Evolutionary conservation across 1,140 invertebrate genomes (phyloP).

Genomic region (Pinna nobilis): DNA sequence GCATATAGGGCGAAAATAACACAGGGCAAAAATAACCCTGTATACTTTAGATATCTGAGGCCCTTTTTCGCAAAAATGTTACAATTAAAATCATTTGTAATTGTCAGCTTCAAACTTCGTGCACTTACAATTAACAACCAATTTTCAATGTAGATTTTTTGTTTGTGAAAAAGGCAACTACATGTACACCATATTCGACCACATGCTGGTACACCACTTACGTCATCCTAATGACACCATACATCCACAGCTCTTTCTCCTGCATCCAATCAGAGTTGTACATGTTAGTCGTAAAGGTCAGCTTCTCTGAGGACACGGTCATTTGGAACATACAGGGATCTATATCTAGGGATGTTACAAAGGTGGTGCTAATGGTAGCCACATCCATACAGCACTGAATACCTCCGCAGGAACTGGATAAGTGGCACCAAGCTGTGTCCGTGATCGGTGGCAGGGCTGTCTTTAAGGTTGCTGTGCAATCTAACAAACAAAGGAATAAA

Average conservation of each 20-base stretch:
- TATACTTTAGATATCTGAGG: no score
- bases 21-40: no score
- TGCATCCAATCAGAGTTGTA: slow-evolving; percentile 26
- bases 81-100: no score
- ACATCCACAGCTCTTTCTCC: slow-evolving; percentile 16
- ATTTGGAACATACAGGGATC: slow-evolving; percentile 25
- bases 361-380: neutral
- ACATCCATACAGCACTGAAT: slow-evolving; percentile 17
- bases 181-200: no score
- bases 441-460: neutral
- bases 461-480: neutral
- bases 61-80: no score
- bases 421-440: neutral
- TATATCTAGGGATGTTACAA: slow-evolving; percentile 4
- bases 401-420: neutral
- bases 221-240: slow-evolving; percentile 27
- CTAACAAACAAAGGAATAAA: neutral
- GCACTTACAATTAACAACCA: no score
- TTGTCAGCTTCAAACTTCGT: no score
- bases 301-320: slow-evolving; percentile 14
- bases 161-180: no score
- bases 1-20: no score
- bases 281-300: slow-evolving; percentile 13
- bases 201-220: no score
- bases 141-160: no score